phyloP scores from a whole-genome alignment of 2,797 vertebrate species.

The Erethizon dorsatum region DNA sequence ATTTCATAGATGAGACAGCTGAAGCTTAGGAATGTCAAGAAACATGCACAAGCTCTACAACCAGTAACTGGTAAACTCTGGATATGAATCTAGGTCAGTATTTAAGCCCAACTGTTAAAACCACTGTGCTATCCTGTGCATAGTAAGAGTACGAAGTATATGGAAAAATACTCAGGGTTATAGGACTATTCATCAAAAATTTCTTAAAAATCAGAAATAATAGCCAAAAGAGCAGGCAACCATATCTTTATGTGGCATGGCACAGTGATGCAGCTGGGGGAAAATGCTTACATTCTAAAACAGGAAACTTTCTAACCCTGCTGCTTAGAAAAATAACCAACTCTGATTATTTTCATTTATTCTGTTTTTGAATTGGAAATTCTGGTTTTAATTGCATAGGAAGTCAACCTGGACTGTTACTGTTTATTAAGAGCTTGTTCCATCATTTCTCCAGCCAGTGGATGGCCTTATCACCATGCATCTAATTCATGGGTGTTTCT shows the following conservation, averaged over 20 bases:
- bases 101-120: constrained; percentile 20
- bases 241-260: not conserved
- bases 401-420: not conserved
- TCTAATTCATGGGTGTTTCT: constrained; percentile 36
- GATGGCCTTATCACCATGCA: not conserved
- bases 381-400: constrained; percentile 37
- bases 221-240: not conserved
- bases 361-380: constrained; percentile 43
- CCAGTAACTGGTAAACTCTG: not conserved
- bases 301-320: not conserved
- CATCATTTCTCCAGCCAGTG: constrained; percentile 7
- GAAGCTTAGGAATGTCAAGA: not conserved
- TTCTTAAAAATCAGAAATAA: constrained; percentile 33
- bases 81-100: not conserved
- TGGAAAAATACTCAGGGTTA: not conserved
- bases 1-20: not conserved
- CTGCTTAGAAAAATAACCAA: constrained; percentile 39
- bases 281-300: constrained; percentile 35
- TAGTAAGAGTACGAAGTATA: not conserved
- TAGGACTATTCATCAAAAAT: not conserved
- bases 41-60: not conserved
- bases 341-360: constrained; percentile 61
- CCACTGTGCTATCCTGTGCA: not conserved
- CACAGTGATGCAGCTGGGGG: not conserved
- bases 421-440: constrained; percentile 18